Evolutionary conservation across 2,888 invertebrate genomes (phyloP).

Genomic region (Nephrotoma flavescens): DNA sequence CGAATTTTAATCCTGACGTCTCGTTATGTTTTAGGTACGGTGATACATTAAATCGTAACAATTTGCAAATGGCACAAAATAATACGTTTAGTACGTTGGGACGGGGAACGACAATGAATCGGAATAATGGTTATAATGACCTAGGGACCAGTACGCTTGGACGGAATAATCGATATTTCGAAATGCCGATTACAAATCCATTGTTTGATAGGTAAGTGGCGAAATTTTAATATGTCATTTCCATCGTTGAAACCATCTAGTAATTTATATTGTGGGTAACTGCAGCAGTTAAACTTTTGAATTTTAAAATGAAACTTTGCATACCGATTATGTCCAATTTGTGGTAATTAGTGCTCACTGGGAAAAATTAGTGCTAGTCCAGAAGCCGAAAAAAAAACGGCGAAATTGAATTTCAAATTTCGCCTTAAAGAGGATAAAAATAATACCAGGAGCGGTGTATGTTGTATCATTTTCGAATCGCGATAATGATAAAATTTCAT

Average conservation of each 20-base stretch:
- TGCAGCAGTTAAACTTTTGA: too few relatives aligned
- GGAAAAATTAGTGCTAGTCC: too few relatives aligned
- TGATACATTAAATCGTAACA: constrained; percentile 28
- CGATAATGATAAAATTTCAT: too few relatives aligned
- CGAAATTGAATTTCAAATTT: too few relatives aligned
- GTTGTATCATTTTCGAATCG: too few relatives aligned
- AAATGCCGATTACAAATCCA: constrained; percentile 47
- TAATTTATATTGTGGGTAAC: too few relatives aligned
- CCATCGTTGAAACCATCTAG: not conserved
- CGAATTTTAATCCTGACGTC: not conserved
- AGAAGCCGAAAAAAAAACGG: too few relatives aligned
- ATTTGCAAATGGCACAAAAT: constrained; percentile 24
- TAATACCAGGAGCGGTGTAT: too few relatives aligned
- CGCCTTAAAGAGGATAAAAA: too few relatives aligned
- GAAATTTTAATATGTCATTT: not conserved
- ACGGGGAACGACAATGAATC: constrained; percentile 26
- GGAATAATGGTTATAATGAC: constrained; percentile 24
- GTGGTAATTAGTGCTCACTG: too few relatives aligned
- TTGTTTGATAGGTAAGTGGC: constrained; percentile 41
- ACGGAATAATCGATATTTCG: constrained; percentile 34
- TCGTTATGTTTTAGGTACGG: constrained; percentile 20
- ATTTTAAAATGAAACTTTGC: too few relatives aligned
- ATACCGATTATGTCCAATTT: too few relatives aligned
- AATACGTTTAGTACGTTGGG: constrained; percentile 30
- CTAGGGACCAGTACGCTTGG: constrained; percentile 27